These are phyloP conservation scores for Microctenopoma lineatum DNA, from an alignment of 2,797 vertebrate species.

Conservation along the genomic window DNA sequence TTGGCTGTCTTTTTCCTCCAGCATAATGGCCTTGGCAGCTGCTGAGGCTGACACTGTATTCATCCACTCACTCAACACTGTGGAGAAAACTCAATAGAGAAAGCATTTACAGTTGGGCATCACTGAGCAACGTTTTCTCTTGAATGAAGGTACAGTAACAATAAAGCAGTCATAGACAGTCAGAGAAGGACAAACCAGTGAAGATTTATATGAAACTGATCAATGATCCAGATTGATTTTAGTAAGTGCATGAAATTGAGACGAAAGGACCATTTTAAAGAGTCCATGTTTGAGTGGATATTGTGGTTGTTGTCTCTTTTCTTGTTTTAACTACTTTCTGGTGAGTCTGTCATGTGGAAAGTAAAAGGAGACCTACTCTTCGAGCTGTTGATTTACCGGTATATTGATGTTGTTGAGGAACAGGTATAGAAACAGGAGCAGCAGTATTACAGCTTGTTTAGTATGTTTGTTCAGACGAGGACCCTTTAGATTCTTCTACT, in stretches of 20 bases:
- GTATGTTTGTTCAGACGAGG: conserved; percentile 53
- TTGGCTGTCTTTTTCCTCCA: conserved; percentile 59
- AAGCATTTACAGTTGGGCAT: conserved; percentile 45
- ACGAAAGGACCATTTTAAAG: neutral
- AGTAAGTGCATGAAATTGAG: too few relatives aligned
- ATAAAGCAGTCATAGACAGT: conserved; percentile 14
- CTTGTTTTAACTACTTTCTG: neutral
- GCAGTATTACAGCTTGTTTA: conserved; percentile 35
- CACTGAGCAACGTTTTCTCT: conserved; percentile 36
- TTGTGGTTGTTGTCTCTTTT: neutral
- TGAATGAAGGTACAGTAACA: conserved; percentile 34
- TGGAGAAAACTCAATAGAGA: conserved; percentile 59
- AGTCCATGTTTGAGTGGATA: neutral
- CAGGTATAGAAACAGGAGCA: conserved; percentile 15
- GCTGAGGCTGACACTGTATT: conserved; percentile 75
- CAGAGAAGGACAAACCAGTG: conserved; percentile 6
- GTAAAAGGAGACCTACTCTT: conserved; percentile 6
- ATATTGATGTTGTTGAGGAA: conserved; percentile 24
- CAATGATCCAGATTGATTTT: neutral
- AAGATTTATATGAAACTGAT: neutral
- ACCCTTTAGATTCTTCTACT: conserved; percentile 43
- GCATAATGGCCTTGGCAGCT: conserved; percentile 73
- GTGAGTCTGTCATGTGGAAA: neutral
- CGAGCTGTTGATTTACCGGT: conserved; percentile 26
- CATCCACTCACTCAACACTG: conserved; percentile 66